Evolutionary conservation across 2,888 invertebrate genomes (phyloP).

Genomic region (Drosophila stalkeri): DNA sequence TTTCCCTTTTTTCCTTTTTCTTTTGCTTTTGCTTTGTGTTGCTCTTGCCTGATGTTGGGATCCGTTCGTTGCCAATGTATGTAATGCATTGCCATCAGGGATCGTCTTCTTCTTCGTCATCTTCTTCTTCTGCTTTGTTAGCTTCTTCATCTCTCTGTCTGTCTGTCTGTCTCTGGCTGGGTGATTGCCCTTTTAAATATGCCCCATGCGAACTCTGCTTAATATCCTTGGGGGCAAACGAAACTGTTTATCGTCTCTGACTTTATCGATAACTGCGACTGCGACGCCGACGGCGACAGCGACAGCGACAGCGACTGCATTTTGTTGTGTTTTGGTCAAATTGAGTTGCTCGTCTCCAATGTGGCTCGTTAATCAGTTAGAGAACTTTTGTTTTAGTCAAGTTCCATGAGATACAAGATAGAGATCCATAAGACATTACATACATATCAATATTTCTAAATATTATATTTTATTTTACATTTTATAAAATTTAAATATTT

Average conservation of each 20-base stretch:
- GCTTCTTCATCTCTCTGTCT: not conserved
- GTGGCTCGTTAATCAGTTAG: conserved; percentile 46
- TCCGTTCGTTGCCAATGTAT: conserved; percentile 9
- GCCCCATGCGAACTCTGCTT: conserved; percentile 52
- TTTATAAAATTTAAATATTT: too few relatives aligned
- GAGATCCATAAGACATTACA: too few relatives aligned
- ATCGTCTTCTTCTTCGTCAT: conserved; percentile 18
- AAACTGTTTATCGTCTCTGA: conserved; percentile 42
- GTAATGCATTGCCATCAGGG: conserved; percentile 25
- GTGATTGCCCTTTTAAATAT: conserved; percentile 69
- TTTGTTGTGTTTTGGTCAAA: conserved; percentile 31
- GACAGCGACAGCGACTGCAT: not conserved
- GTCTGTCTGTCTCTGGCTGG: conserved; percentile 32
- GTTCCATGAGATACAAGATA: too few relatives aligned
- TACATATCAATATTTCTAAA: too few relatives aligned
- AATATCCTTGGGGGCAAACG: conserved; percentile 69
- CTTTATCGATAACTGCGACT: conserved; percentile 20
- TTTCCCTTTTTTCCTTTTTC: not conserved
- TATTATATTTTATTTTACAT: too few relatives aligned
- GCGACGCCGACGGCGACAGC: not conserved
- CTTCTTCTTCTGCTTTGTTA: not conserved
- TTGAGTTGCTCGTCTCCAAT: conserved; percentile 66
- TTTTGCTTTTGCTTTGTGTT: not conserved
- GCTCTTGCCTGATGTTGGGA: conserved; percentile 23
- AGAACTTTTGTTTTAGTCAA: too few relatives aligned